Conservation (phyloP, 2,888 invertebrate species). For the Ypsolopha scabrella region DNA sequence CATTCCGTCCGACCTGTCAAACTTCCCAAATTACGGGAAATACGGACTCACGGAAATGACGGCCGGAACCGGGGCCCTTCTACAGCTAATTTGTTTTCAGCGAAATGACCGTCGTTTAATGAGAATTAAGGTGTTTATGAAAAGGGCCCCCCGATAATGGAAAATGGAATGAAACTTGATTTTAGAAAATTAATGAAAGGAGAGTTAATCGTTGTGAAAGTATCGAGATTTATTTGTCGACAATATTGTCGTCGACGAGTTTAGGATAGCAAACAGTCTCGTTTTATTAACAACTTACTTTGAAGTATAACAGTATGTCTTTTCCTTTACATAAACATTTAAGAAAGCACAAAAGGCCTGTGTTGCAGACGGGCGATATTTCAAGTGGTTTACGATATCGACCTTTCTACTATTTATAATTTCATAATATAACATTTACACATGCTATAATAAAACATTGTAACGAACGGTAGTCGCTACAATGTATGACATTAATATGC, state of each 20-base stretch:
- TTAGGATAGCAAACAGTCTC: background rate
- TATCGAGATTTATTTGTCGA: conserved; percentile 28
- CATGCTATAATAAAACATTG: too few species aligned
- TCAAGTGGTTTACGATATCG: too few species aligned
- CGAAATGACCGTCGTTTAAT: conserved; percentile 54
- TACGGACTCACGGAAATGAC: conserved; percentile 44
- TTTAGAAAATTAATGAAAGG: conserved; percentile 41
- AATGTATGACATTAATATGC: too few species aligned
- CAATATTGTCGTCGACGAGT: background rate
- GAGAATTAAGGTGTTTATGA: conserved; percentile 62
- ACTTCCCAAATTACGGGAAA: conserved; percentile 34
- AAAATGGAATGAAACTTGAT: conserved; percentile 40
- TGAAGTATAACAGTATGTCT: too few species aligned
- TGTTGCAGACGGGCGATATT: too few species aligned
- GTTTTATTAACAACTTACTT: background rate
- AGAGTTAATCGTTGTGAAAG: conserved; percentile 28
- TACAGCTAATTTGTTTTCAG: conserved; percentile 58
- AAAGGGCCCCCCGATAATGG: conserved; percentile 36
- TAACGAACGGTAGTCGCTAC: too few species aligned
- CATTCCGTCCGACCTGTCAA: conserved; percentile 63
- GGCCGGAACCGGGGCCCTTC: conserved; percentile 27
- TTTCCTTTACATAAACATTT: too few species aligned
- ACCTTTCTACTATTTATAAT: too few species aligned
- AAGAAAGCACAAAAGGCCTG: too few species aligned
- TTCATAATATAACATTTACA: too few species aligned